These are phyloP conservation scores for Ammodytes dubius DNA, from an alignment of 2,113 vertebrate genomes.

Conservation along the genomic window DNA sequence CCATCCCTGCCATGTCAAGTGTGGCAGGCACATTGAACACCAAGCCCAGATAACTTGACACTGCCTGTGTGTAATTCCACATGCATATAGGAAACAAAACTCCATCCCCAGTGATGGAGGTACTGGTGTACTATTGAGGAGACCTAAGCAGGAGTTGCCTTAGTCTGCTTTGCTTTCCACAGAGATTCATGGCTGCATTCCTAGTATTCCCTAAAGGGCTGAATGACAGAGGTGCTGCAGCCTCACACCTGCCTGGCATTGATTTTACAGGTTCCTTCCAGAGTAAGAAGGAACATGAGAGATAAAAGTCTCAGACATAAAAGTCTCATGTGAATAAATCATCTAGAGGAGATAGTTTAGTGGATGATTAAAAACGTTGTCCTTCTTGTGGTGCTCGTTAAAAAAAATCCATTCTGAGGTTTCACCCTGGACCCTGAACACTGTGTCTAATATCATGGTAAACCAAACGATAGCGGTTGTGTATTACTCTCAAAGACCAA, in stretches of 20 bases:
- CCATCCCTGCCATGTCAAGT: no score
- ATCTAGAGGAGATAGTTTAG: no score
- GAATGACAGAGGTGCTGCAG: conserved; percentile 15
- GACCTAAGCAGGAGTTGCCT: background rate
- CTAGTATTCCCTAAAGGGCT: background rate
- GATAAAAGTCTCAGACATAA: no score
- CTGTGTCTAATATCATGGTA: background rate
- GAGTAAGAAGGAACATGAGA: background rate
- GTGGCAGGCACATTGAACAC: no score
- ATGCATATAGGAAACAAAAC: background rate
- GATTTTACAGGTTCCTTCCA: background rate
- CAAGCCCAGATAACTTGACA: no score
- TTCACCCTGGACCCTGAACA: background rate
- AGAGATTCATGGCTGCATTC: conserved; percentile 5
- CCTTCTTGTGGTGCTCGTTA: no score
- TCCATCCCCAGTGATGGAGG: background rate
- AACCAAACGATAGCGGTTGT: background rate
- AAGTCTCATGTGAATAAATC: no score
- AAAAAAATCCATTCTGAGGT: background rate
- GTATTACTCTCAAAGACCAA: background rate
- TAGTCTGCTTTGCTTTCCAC: conserved; percentile 27
- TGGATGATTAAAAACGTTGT: no score
- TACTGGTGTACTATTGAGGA: conserved; percentile 15
- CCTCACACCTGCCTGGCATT: background rate
- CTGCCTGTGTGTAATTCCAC: background rate